Percentiles rank a stretch among this genome's conserved stretches.
Evolutionary conservation across 2,113 vertebrate genomes (phyloP).

Genomic region (Corynorhinus townsendii): DNA sequence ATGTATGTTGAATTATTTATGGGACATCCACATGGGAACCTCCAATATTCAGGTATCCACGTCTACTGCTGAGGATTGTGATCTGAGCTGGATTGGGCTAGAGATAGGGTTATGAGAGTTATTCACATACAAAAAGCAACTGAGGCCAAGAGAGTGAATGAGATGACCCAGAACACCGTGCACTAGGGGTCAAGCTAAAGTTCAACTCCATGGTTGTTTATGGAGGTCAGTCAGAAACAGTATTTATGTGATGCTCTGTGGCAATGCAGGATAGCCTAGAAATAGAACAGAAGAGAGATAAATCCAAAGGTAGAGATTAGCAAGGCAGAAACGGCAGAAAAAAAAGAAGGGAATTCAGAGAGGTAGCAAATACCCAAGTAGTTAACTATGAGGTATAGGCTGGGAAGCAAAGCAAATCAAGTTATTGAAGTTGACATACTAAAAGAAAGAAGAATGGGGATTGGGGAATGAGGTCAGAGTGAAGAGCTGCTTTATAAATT

Average conservation of each 20-base stretch:
- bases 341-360: not conserved
- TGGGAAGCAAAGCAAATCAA: conserved; percentile 26
- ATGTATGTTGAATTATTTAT: not conserved
- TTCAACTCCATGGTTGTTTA: not conserved
- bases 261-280: not conserved
- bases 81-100: not conserved
- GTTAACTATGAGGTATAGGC: not conserved
- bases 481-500: not conserved
- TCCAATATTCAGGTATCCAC: not conserved
- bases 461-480: not conserved
- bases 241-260: not conserved
- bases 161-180: not conserved
- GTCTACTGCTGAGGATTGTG: not conserved
- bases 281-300: not conserved
- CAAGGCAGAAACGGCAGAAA: not conserved
- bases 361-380: not conserved
- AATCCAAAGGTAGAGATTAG: not conserved
- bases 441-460: not conserved
- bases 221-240: not conserved
- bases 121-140: not conserved
- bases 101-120: not conserved
- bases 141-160: not conserved
- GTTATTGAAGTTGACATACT: not conserved
- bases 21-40: not conserved
- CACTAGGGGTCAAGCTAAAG: not conserved